Evolutionary conservation across 2,113 vertebrate genomes (phyloP), one percentile per base, ranked within the genome.

Genomic region (Thamnophis sirtalis): DNA sequence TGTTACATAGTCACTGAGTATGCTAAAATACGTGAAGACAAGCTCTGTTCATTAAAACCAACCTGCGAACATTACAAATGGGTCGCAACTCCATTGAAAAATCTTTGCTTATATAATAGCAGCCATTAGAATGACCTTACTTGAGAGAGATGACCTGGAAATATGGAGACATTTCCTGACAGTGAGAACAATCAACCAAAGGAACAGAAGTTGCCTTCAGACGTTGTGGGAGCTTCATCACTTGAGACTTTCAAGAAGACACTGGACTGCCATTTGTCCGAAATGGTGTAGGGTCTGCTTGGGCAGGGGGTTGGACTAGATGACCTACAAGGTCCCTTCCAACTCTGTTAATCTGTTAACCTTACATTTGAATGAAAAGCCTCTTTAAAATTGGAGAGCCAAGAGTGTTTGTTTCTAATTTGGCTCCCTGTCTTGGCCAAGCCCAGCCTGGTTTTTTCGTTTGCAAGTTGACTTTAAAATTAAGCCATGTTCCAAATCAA

Each of bases 391-490:
- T 55, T 8, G 28, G 38, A 33, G 43, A 38, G 28, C 33, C 58
- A 22, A 3, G 68, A 19, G 0, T n/a, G 21, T 85, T 85, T 28
- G n/a, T 33, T 38, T 50, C 56, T 13, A 2, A 24, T 9, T 24
- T 1, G 6, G 17, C 33, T 21, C 13, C 90, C 2, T 13, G 53
- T 22, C 54, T 56, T 9, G 0, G n/a, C 33, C 26, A 22, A 33
- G 10, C 6, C 53, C 26, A 33, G 60, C 60, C 60, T 4, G 5
- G 33, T n/a, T 87, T 0, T 0, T 91, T 94, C 92, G 56, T 56
- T 1, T 43, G 90, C 92, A 95, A 91, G 95, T 95, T 96, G 94
- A 91, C 92, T 84, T 63, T 89, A 0, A 19, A 91, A 90, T 33
- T 60, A 24, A 0, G 87, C 91, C 87, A 38, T 11, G 33, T 95